Conservation (phyloP, 1,140 invertebrate species). For the Drosophila orosa region DNA sequence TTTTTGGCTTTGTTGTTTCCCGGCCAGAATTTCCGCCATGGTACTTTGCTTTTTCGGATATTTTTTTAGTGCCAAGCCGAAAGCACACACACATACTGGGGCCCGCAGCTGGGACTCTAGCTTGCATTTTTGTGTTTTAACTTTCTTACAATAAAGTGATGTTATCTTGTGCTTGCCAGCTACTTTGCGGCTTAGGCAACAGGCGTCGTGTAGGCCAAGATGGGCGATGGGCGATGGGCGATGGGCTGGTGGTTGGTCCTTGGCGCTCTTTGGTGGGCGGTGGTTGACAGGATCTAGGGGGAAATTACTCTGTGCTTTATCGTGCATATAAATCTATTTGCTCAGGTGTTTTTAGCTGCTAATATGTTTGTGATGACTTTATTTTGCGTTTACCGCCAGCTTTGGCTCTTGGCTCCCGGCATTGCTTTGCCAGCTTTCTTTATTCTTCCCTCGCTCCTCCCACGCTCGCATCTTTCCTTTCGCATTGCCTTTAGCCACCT, state of each 20-base stretch:
- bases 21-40: slow-evolving; percentile 7
- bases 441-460: slow-evolving; percentile 12
- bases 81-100: slow-evolving; percentile 21
- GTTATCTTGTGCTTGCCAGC: slow-evolving; percentile 75
- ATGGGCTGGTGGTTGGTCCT: slow-evolving; percentile 27
- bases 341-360: slow-evolving; percentile 83
- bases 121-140: slow-evolving; percentile 82
- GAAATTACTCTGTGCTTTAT: slow-evolving; percentile 83
- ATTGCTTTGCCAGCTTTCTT: slow-evolving; percentile 58
- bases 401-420: slow-evolving; percentile 41
- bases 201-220: slow-evolving; percentile 54
- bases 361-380: slow-evolving; percentile 83
- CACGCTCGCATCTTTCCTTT: slow-evolving; percentile 33
- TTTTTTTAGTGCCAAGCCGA: slow-evolving; percentile 50
- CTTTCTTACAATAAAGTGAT: slow-evolving; percentile 83
- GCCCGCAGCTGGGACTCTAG: slow-evolving; percentile 41
- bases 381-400: slow-evolving; percentile 80
- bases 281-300: slow-evolving; percentile 79
- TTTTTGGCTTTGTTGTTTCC: slow-evolving; percentile 27
- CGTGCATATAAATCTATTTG: slow-evolving; percentile 83
- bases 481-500: slow-evolving; percentile 51
- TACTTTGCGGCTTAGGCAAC: slow-evolving; percentile 82
- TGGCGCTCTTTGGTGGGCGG: slow-evolving; percentile 1
- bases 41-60: slow-evolving; percentile 30
- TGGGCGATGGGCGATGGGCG: slow-evolving; percentile 4